Conservation (phyloP, 2,888 invertebrate genomes). For the Plebejus argus region DNA sequence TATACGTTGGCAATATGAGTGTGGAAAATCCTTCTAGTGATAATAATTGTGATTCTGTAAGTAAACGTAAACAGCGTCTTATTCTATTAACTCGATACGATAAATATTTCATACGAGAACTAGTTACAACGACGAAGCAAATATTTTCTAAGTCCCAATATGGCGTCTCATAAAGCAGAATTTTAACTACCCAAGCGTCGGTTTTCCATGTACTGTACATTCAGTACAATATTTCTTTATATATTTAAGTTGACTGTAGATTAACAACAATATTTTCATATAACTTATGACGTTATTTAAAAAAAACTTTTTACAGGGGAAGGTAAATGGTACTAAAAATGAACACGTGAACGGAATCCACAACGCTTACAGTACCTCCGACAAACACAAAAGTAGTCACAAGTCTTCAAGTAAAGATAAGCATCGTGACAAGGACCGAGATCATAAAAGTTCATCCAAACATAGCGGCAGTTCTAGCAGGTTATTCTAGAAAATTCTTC, state of each 20-base stretch:
- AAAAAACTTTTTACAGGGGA: conserved; percentile 59
- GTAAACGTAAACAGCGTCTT: conserved; percentile 60
- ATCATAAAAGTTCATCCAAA: conserved; percentile 79
- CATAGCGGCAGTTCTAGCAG: conserved; percentile 75
- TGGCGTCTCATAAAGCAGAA: conserved; percentile 90
- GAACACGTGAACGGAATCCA: conserved; percentile 89
- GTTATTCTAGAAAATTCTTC: conserved; percentile 70
- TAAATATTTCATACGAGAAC: conserved; percentile 54
- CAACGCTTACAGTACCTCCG: conserved; percentile 85
- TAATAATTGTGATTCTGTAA: conserved; percentile 82
- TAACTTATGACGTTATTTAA: neutral
- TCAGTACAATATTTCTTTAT: neutral
- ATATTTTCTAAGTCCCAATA: conserved; percentile 90
- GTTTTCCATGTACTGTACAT: conserved; percentile 42
- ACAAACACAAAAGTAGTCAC: conserved; percentile 82
- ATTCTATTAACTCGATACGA: neutral
- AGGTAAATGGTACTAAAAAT: conserved; percentile 78
- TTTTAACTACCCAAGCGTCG: conserved; percentile 67
- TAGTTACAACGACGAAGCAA: conserved; percentile 73
- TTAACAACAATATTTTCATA: neutral
- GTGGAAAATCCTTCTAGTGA: conserved; percentile 83
- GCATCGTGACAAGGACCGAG: conserved; percentile 84
- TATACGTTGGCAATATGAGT: conserved; percentile 83
- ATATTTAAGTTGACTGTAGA: neutral
- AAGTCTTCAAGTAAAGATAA: conserved; percentile 86